These are phyloP conservation scores for Lytechinus pictus DNA, from an alignment of 35 echinoderm and acorn worm species.

Conservation along the genomic window DNA sequence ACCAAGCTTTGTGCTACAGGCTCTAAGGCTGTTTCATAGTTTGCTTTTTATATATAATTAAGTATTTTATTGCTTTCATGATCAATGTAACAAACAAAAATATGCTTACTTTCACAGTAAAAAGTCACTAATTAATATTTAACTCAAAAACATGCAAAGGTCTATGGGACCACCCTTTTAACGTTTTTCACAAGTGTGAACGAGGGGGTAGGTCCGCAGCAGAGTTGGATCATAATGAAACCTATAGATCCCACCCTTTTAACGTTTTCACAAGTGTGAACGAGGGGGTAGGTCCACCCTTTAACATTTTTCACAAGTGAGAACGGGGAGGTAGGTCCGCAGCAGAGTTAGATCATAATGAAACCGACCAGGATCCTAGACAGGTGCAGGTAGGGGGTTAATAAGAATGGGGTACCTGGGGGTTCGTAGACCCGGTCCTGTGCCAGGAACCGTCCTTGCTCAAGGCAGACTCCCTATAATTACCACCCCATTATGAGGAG, in stretches of 20 bases:
- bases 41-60: too few relatives aligned
- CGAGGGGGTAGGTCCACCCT: too few relatives aligned
- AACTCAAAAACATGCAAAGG: too few relatives aligned
- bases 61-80: too few relatives aligned
- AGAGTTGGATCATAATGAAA: not conserved
- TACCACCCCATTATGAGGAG: not conserved
- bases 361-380: not conserved
- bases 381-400: not conserved
- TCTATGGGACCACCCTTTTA: too few relatives aligned
- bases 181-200: not conserved
- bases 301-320: not conserved
- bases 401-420: slow-evolving; percentile 7
- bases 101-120: too few relatives aligned
- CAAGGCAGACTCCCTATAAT: not conserved
- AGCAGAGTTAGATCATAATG: not conserved
- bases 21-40: too few relatives aligned
- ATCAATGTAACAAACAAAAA: too few relatives aligned
- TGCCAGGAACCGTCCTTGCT: not conserved
- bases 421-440: not conserved
- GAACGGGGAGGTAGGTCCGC: not conserved
- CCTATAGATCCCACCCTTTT: not conserved
- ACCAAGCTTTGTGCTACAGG: too few relatives aligned
- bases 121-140: too few relatives aligned
- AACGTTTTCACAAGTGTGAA: too few relatives aligned
- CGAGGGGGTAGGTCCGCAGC: not conserved